Base-by-base conservation (phyloP, 1,140 invertebrate species). In the Andrena cerasifolii region DNA sequence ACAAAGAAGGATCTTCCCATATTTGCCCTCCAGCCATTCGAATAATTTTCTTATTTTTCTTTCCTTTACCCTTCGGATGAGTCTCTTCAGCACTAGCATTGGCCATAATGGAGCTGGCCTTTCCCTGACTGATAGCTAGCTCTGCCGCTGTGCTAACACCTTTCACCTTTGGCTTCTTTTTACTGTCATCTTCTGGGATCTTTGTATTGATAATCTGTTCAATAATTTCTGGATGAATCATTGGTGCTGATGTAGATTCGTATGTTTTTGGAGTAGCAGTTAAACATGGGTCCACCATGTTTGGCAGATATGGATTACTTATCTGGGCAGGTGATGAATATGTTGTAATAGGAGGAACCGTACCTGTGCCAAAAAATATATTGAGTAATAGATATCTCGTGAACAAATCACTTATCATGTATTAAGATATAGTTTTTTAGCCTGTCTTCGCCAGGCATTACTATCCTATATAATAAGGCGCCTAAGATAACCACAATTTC, bases 1-100 rank as follows among this genome's bases (percentile, higher is more conserved):
- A 89, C 28, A 99, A 91, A 0, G 97, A 97, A 49, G 94, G 93
- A 93, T 99, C 99, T 92, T 99, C 98, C 99, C 99, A 99, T 2
- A 96, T 95, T 84, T 96, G 95, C 3, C 98, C 98, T 47, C 98
- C 99, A 7, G 98, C 98, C 83, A 96, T 97, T 56, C 98, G 93
- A 45, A 99, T 94, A 49, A 97, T 92, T 86, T 96, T 97, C 63
- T 95, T 94, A 90, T 95, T 97, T 89, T 94, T 96, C 82, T 94
- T 94, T 82, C 93, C 94, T 82, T 95, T 95, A 1, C 94, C 94
- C 73, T 93, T 93, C n/a, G 94, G 94, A 86, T 95, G 94, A 49
- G 92, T 94, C 66, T 95, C 93, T 78, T 95, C 94, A 12, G 94
- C 94, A 85, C 93, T 95, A 7, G 93, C 93, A 89, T 94, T 94